Evolutionary conservation across 2,888 invertebrate genomes (phyloP).

Genomic region (Bibio marci): DNA sequence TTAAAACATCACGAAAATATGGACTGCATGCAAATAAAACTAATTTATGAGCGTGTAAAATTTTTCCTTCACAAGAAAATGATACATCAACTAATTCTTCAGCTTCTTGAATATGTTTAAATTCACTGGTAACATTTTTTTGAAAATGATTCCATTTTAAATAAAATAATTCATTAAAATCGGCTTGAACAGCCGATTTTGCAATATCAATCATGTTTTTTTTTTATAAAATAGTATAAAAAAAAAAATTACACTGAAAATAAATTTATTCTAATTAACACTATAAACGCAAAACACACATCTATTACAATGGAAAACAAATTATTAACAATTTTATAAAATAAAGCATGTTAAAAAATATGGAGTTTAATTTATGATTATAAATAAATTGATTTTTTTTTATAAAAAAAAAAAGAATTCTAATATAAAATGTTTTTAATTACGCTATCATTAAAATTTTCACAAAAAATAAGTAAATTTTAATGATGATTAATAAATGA

Average conservation of each 20-base stretch:
- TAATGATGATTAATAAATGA: background rate
- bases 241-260: background rate
- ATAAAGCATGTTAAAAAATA: background rate
- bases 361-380: too few relatives aligned
- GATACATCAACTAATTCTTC: constrained; percentile 10
- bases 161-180: constrained; percentile 6
- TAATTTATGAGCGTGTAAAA: constrained; percentile 10
- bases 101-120: constrained; percentile 8
- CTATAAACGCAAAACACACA: background rate
- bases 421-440: too few relatives aligned
- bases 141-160: constrained; percentile 10
- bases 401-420: too few relatives aligned
- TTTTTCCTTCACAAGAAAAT: constrained; percentile 10
- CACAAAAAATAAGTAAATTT: background rate
- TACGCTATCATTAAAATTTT: too few relatives aligned
- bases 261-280: background rate
- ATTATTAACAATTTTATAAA: too few relatives aligned
- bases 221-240: background rate
- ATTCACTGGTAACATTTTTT: constrained; percentile 8
- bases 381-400: too few relatives aligned
- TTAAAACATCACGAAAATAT: constrained; percentile 8
- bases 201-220: background rate
- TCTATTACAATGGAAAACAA: background rate
- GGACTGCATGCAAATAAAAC: constrained; percentile 10
- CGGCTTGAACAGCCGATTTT: background rate